These are phyloP conservation scores for Listrodromus nycthemerus DNA, from an alignment of 2,888 invertebrate species.

Conservation along the genomic window DNA sequence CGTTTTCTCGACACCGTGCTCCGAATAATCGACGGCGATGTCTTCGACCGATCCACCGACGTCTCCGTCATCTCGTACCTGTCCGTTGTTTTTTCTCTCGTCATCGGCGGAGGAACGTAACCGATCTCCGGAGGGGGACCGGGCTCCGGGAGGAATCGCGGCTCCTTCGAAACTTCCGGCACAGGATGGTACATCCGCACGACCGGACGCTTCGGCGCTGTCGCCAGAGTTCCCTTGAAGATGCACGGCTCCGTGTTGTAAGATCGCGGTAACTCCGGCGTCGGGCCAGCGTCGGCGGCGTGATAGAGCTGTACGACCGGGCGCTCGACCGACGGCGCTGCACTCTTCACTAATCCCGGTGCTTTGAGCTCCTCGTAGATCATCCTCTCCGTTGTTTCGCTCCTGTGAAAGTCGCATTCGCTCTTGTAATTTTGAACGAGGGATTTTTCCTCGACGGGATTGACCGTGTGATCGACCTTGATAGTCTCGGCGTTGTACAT, in stretches of 20 bases:
- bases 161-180: slow-evolving; percentile 63
- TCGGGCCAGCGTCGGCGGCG: slow-evolving; percentile 72
- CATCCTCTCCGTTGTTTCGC: slow-evolving; percentile 78
- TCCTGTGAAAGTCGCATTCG: slow-evolving; percentile 78
- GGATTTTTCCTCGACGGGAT: slow-evolving; percentile 82
- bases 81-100: slow-evolving; percentile 86
- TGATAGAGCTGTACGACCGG: slow-evolving; percentile 73
- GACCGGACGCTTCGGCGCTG: slow-evolving; percentile 70
- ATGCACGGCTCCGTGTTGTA: slow-evolving; percentile 62
- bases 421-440: slow-evolving; percentile 79
- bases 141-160: slow-evolving; percentile 85
- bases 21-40: slow-evolving; percentile 86
- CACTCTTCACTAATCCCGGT: slow-evolving; percentile 85
- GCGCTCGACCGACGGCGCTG: slow-evolving; percentile 76
- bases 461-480: slow-evolving; percentile 82
- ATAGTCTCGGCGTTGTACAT: slow-evolving; percentile 84
- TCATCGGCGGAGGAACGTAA: slow-evolving; percentile 86
- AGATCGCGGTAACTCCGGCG: slow-evolving; percentile 44
- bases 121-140: slow-evolving; percentile 89
- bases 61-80: slow-evolving; percentile 84
- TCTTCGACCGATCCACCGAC: slow-evolving; percentile 85
- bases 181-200: slow-evolving; percentile 73
- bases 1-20: slow-evolving; percentile 82
- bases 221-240: slow-evolving; percentile 69
- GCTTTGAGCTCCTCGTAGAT: slow-evolving; percentile 85